These are phyloP conservation scores for Caenorhabditis sp. DNA, from an alignment of 2,888 invertebrate species.

Conservation along the genomic window DNA sequence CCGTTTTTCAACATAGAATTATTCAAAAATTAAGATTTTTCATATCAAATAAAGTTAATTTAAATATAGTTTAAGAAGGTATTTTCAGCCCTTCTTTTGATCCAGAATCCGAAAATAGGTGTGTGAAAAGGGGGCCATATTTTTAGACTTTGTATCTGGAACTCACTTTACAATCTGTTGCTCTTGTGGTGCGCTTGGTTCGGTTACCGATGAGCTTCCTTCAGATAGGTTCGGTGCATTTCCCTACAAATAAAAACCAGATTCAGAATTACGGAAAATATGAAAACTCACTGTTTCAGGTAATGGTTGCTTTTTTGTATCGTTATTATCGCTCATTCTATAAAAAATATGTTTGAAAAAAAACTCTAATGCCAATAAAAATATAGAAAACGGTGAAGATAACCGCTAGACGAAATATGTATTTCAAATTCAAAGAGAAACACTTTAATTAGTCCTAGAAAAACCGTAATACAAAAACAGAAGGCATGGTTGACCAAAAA, in stretches of 20 bases:
- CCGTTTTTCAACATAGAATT: neutral
- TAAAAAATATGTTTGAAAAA: neutral
- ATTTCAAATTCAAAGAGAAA: slow-evolving; percentile 3
- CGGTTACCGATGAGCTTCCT: neutral
- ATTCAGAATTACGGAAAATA: neutral
- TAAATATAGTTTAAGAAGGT: too few species aligned
- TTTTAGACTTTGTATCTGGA: too few species aligned
- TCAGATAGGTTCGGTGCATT: neutral
- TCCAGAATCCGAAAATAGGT: too few species aligned
- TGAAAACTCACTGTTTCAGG: neutral
- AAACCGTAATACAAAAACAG: slow-evolving; percentile 9
- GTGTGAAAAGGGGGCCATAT: too few species aligned
- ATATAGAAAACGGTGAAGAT: neutral
- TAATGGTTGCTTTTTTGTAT: slow-evolving; percentile 1
- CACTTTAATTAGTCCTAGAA: slow-evolving; percentile 1
- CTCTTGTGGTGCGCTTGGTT: neutral
- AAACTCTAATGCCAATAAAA: neutral
- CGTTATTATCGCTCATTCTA: slow-evolving; percentile 3
- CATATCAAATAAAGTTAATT: too few species aligned
- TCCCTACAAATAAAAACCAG: neutral
- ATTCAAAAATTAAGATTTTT: neutral
- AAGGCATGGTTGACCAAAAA: neutral
- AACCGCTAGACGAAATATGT: slow-evolving; percentile 3
- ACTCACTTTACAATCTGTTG: neutral
- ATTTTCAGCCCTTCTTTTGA: neutral